phyloP scores from a whole-genome alignment of 2,113 vertebrate species.

The Neofelis nebulosa region DNA sequence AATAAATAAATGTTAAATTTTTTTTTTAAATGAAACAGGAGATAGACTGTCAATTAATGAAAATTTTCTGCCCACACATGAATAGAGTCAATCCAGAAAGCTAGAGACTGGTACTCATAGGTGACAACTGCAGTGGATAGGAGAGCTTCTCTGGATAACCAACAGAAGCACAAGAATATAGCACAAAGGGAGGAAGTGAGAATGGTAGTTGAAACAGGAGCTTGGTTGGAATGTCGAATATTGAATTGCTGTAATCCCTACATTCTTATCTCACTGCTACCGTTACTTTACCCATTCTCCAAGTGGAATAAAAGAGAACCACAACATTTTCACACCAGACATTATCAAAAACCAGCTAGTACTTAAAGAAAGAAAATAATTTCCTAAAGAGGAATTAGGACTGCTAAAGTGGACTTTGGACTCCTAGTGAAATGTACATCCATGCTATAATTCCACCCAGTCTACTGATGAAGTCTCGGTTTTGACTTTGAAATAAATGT shows the following conservation, averaged over 20 bases:
- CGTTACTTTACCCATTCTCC: neutral
- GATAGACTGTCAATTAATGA: neutral
- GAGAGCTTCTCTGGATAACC: neutral
- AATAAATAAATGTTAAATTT: too few relatives aligned
- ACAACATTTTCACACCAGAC: neutral
- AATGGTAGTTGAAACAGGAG: neutral
- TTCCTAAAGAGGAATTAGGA: neutral
- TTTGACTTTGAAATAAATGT: neutral
- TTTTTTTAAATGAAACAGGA: neutral
- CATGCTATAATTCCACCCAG: neutral
- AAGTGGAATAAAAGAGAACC: neutral
- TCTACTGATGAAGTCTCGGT: neutral
- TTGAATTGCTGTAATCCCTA: neutral
- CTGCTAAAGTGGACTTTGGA: neutral
- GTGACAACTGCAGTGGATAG: fast-evolving
- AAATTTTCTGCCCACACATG: neutral
- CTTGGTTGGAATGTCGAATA: neutral
- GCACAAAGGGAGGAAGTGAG: neutral
- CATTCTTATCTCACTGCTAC: neutral
- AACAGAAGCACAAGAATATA: neutral
- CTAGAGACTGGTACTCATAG: neutral
- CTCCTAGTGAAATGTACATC: neutral
- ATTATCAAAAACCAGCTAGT: neutral
- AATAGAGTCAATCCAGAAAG: neutral
- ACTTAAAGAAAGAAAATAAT: neutral